Evolutionary conservation across 2,888 invertebrate species (phyloP), one percentile per base, ranked within the genome.

Genomic region (Coremacera marginata): DNA sequence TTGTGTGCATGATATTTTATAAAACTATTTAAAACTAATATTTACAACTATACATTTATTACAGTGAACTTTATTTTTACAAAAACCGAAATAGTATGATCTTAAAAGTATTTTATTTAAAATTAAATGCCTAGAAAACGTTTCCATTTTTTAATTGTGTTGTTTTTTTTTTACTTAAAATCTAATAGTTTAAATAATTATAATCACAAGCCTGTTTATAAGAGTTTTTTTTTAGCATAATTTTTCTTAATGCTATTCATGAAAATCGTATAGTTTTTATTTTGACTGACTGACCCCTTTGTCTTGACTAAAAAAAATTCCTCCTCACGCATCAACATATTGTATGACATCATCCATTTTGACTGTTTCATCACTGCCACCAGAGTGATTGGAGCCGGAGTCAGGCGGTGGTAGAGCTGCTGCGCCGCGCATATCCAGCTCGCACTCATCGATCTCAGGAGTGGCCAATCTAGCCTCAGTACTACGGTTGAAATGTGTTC

Each of bases 321-420:
- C 5, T 5, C 55, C 72, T 84, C 81, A 89, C 81, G 88, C 88
- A 80, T 89, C 89, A 27, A 84, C 89, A 82, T 89, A 89, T 73
- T 85, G 85, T 67, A 89, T 88, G 78, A 89, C 86, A 81, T 90
- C 90, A 76, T 89, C 88, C 73, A 90, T 88, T 84, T 89, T 86
- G 68, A 89, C 86, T 70, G 90, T 90, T 80, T 87, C 87, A 84
- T 88, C 84, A 80, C 89, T 89, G 78, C 89, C 89, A 63, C 90
- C 90, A 22, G 90, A 90, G 84, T 90, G 89, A 85, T 89, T 84
- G 14, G 89, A 89, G n/a, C 86, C 84, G 2, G 84, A 83, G 81
- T 88, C 87, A 57, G 81, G 70, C 68, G 83, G 80, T 70, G 82
- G 80, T 72, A 83, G 79, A 49, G 84, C 81, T 76, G 82, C 78